Evolutionary conservation across 2,113 vertebrate species (phyloP).

Genomic region (Galemys pyrenaicus): DNA sequence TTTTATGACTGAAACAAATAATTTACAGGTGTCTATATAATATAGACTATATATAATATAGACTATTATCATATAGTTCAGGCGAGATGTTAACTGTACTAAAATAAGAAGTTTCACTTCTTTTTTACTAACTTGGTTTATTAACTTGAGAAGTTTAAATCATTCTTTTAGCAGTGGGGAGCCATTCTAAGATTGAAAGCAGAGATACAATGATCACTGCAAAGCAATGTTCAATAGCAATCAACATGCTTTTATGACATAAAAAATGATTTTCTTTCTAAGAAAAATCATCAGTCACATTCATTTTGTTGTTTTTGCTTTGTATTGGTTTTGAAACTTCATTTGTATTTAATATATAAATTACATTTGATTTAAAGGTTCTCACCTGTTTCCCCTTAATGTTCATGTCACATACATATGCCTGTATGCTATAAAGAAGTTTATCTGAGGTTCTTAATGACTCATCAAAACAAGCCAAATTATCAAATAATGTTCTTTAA

Average conservation of each 20-base stretch:
- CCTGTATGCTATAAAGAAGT: not conserved
- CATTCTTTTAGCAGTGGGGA: not conserved
- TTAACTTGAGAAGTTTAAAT: not conserved
- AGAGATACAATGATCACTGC: not conserved
- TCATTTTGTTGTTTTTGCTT: slow-evolving; percentile 3
- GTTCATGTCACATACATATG: not conserved
- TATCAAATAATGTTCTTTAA: not conserved
- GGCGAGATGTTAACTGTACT: not conserved
- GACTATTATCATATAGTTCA: not conserved
- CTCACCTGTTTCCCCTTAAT: not conserved
- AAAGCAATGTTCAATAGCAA: not conserved
- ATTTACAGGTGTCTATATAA: not conserved
- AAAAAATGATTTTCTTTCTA: not conserved
- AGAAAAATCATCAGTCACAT: slow-evolving; percentile 12
- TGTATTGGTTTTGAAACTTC: not conserved
- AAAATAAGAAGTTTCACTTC: not conserved
- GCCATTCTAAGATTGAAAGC: not conserved
- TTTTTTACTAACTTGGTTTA: not conserved
- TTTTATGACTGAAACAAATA: not conserved
- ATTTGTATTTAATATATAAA: not conserved
- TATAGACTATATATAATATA: not conserved
- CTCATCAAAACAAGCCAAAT: not conserved
- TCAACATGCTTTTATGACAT: not conserved
- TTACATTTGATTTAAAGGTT: not conserved
- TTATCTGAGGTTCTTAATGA: not conserved